Evolutionary conservation across 2,797 vertebrate species (phyloP).

Genomic region (Sandelia bainsii): DNA sequence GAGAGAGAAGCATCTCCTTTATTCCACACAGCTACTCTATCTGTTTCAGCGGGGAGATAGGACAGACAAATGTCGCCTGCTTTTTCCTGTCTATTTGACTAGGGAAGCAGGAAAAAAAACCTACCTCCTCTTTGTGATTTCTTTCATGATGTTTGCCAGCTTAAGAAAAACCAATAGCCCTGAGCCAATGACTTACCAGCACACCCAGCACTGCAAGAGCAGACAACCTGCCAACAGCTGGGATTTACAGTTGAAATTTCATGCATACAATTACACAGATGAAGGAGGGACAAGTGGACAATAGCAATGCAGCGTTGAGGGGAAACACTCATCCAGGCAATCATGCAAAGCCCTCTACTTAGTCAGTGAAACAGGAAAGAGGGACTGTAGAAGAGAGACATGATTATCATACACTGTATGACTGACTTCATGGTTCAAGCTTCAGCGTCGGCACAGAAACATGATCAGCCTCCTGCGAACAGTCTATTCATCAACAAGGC

Average conservation of each 20-base stretch:
- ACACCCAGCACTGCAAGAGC: conserved; percentile 53
- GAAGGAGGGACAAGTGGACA: conserved; percentile 78
- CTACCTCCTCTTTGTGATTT: conserved; percentile 71
- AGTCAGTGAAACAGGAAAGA: conserved; percentile 65
- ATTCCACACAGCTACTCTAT: conserved; percentile 79
- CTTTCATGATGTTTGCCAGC: conserved; percentile 71
- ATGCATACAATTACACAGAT: conserved; percentile 77
- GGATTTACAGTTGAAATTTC: conserved; percentile 78
- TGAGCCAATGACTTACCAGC: conserved; percentile 68
- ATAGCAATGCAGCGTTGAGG: conserved; percentile 69
- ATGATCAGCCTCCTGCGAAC: conserved; percentile 34
- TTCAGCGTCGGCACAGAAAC: conserved; percentile 48
- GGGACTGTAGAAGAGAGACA: conserved; percentile 40
- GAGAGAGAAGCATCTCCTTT: conserved; percentile 82
- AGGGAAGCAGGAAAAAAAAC: conserved; percentile 44
- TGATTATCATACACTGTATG: conserved; percentile 47
- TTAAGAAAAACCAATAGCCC: conserved; percentile 70
- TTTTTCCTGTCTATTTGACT: conserved; percentile 62
- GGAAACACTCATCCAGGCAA: conserved; percentile 77
- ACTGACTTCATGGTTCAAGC: conserved; percentile 63
- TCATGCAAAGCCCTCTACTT: conserved; percentile 73
- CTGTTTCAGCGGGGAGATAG: conserved; percentile 65
- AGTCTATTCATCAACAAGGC: conserved; percentile 25
- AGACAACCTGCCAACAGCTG: conserved; percentile 74
- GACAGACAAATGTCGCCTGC: conserved; percentile 69